A percentile compares a stretch with the other conserved stretches of the same genome.
phyloP scores from a whole-genome alignment of 2,888 invertebrate genomes.

The Leptogaster cylindrica region DNA sequence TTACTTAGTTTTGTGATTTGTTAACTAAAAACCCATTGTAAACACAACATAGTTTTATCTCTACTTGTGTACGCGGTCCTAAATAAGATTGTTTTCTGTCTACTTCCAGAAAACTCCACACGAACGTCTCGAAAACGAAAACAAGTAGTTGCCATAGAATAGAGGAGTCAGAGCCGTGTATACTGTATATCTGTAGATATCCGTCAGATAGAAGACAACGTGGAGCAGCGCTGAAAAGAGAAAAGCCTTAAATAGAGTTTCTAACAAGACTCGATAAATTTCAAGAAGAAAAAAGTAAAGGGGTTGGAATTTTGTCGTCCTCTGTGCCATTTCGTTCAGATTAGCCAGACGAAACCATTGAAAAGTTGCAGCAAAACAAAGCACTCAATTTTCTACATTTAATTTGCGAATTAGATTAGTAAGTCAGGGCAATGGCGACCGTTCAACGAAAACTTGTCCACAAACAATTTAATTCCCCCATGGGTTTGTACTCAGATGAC shows the following conservation, averaged over 20 bases:
- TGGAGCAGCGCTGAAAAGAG: slow-evolving; percentile 25
- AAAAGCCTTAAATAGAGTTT: slow-evolving; percentile 21
- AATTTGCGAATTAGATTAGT: slow-evolving; percentile 50
- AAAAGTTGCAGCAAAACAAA: slow-evolving; percentile 21
- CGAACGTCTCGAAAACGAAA: slow-evolving; percentile 49
- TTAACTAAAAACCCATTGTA: slow-evolving; percentile 27
- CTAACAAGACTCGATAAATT: slow-evolving; percentile 42
- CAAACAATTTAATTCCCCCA: slow-evolving; percentile 90
- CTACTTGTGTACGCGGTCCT: slow-evolving; percentile 8
- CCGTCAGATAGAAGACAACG: slow-evolving; percentile 18
- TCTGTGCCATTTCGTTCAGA: slow-evolving; percentile 19
- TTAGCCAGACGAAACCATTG: slow-evolving; percentile 8
- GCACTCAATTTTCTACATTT: slow-evolving; percentile 19
- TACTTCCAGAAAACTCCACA: slow-evolving; percentile 46
- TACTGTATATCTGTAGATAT: slow-evolving; percentile 10
- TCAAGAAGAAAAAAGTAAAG: slow-evolving; percentile 42
- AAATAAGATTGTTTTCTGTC: slow-evolving; percentile 39
- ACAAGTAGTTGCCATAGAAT: slow-evolving; percentile 41
- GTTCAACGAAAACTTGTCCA: slow-evolving; percentile 75
- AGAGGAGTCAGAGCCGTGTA: slow-evolving; percentile 16
- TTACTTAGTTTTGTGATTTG: slow-evolving; percentile 32
- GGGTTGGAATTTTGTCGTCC: slow-evolving; percentile 13
- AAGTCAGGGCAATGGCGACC: slow-evolving; percentile 69
- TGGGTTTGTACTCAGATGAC: slow-evolving; percentile 81
- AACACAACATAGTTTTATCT: slow-evolving; percentile 3